Evolutionary conservation across 2,797 vertebrate species (phyloP).

Genomic region (Okamejei kenojei): DNA sequence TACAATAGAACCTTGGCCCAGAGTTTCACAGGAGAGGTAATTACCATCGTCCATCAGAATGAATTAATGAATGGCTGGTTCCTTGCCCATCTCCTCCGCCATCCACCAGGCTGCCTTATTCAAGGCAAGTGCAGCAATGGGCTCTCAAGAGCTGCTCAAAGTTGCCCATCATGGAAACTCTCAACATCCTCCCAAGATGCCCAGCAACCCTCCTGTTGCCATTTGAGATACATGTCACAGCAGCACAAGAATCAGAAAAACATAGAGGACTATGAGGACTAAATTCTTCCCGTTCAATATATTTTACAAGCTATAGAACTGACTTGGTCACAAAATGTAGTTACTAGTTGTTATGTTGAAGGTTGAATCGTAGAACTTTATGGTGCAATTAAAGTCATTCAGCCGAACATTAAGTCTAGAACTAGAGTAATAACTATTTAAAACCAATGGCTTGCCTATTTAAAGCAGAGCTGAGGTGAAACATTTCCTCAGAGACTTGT

Average conservation of each 20-base stretch:
- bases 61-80: background rate
- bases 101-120: background rate
- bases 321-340: background rate
- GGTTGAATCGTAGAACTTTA: no score
- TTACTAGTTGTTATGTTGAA: background rate
- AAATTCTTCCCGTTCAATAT: background rate
- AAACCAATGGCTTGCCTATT: no score
- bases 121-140: background rate
- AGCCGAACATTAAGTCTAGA: no score
- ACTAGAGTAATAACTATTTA: no score
- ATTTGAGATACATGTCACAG: background rate
- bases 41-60: background rate
- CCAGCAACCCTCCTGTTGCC: background rate
- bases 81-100: background rate
- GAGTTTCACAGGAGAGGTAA: background rate
- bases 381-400: no score
- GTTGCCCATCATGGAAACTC: background rate
- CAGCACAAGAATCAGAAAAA: background rate
- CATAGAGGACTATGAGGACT: background rate
- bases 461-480: no score
- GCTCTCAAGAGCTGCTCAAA: background rate
- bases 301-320: background rate
- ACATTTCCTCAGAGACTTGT: no score
- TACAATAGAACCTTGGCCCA: background rate
- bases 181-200: background rate